Conservation (phyloP, 1,140 invertebrate genomes). For the Luehdorfia chinensis region DNA sequence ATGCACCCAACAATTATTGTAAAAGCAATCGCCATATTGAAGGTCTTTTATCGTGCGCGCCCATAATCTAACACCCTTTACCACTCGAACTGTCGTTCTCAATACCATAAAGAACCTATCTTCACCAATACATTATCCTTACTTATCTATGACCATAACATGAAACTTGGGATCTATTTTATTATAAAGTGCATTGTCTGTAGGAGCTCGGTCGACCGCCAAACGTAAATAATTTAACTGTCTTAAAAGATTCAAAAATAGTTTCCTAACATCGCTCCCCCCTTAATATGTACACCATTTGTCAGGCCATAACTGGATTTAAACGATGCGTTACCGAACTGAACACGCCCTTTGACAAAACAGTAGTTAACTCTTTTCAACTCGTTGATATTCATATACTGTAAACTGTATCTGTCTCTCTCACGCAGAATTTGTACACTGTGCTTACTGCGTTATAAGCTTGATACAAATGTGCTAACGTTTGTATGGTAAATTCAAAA, state of each 20-base stretch:
- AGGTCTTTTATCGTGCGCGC: conserved; percentile 38
- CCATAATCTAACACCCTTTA: conserved; percentile 64
- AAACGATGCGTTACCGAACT: conserved; percentile 59
- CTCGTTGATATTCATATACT: conserved; percentile 6
- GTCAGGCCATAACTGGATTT: conserved; percentile 76
- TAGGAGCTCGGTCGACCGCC: conserved; percentile 57
- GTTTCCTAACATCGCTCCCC: conserved; percentile 74
- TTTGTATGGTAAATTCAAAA: conserved; percentile 18
- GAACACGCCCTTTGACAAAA: conserved; percentile 51
- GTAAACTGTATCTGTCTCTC: conserved; percentile 30
- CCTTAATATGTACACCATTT: conserved; percentile 75
- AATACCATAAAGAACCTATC: conserved; percentile 71
- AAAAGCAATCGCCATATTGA: conserved; percentile 44
- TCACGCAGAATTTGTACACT: conserved; percentile 35
- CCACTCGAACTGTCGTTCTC: conserved; percentile 55
- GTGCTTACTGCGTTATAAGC: conserved; percentile 49
- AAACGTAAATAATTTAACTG: conserved; percentile 75
- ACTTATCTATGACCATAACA: conserved; percentile 72
- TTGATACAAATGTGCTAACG: conserved; percentile 47
- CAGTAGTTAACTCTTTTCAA: conserved; percentile 39
- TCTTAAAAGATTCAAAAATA: conserved; percentile 78
- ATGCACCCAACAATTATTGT: conserved; percentile 38
- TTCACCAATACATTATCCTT: conserved; percentile 67
- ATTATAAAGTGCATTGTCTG: conserved; percentile 76
- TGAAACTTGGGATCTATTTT: conserved; percentile 68